Evolutionary conservation across 2,113 vertebrate genomes (phyloP).

Genomic region (Lates calcarifer): DNA sequence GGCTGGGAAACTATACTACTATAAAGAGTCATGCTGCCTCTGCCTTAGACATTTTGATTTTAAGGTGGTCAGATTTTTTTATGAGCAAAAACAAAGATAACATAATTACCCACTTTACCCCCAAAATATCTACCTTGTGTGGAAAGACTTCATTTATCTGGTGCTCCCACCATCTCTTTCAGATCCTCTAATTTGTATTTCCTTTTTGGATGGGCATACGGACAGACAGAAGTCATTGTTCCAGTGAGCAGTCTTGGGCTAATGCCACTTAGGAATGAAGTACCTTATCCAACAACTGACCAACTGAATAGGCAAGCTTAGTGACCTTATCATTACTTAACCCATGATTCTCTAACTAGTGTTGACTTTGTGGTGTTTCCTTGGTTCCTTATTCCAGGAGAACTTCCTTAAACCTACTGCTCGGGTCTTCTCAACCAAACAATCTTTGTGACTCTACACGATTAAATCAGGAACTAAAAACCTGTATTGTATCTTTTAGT

Average conservation of each 20-base stretch:
- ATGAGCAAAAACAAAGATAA: not conserved
- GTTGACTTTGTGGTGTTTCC: not conserved
- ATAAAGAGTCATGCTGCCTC: not conserved
- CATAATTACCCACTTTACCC: not conserved
- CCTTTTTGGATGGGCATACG: not conserved
- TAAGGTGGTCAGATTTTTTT: not conserved
- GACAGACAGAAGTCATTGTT: not conserved
- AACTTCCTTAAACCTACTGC: not conserved
- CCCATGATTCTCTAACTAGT: not conserved
- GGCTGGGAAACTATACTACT: not conserved
- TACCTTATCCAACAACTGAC: not conserved
- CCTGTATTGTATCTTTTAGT: not conserved
- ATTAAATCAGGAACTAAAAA: not conserved
- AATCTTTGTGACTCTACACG: too few species aligned
- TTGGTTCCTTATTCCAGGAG: too few species aligned
- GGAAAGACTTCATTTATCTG: not conserved
- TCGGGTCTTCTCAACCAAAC: too few species aligned
- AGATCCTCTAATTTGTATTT: not conserved
- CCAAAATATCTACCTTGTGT: not conserved
- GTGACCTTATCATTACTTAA: not conserved
- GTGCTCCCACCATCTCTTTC: not conserved
- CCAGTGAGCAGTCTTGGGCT: not conserved
- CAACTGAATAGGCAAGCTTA: not conserved
- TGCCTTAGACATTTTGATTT: constrained; percentile 6
- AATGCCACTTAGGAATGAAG: not conserved